phyloP scores from a whole-genome alignment of 2,113 vertebrate species.

The Octodon degus region DNA sequence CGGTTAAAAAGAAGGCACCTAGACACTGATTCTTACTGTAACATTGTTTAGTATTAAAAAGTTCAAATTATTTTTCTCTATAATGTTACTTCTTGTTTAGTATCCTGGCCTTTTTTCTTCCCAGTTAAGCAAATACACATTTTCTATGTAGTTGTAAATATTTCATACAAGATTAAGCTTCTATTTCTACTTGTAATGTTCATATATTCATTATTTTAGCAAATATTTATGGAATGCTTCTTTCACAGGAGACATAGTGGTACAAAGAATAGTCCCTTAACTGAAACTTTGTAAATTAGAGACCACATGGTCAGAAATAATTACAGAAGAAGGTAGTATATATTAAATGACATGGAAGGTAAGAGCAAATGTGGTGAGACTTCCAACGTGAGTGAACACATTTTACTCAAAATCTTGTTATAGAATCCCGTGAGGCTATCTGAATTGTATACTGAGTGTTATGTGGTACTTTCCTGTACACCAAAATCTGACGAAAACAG shows the following conservation, averaged over 20 bases:
- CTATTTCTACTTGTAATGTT: conserved; percentile 59
- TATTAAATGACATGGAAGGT: background rate
- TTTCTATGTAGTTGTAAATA: background rate
- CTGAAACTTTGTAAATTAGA: conserved; percentile 18
- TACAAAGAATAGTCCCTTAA: background rate
- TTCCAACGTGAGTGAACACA: conserved; percentile 56
- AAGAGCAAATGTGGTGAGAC: background rate
- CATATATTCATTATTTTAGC: conserved; percentile 45
- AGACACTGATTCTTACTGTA: background rate
- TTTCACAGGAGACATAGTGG: conserved; percentile 23
- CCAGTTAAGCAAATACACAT: background rate
- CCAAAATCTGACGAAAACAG: conserved; percentile 32
- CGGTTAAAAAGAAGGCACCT: background rate
- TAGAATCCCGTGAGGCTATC: background rate
- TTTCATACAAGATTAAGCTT: background rate
- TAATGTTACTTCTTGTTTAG: background rate
- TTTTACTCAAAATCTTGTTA: conserved; percentile 42
- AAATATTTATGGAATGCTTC: conserved; percentile 69
- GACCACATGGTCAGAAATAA: background rate
- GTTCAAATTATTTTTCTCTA: background rate
- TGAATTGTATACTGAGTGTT: conserved; percentile 40
- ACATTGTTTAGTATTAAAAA: background rate
- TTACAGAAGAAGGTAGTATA: background rate
- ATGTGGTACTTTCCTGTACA: conserved; percentile 28
- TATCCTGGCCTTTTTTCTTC: background rate